Evolutionary conservation across 2,888 invertebrate species (phyloP).

Genomic region (Nephrotoma flavescens): DNA sequence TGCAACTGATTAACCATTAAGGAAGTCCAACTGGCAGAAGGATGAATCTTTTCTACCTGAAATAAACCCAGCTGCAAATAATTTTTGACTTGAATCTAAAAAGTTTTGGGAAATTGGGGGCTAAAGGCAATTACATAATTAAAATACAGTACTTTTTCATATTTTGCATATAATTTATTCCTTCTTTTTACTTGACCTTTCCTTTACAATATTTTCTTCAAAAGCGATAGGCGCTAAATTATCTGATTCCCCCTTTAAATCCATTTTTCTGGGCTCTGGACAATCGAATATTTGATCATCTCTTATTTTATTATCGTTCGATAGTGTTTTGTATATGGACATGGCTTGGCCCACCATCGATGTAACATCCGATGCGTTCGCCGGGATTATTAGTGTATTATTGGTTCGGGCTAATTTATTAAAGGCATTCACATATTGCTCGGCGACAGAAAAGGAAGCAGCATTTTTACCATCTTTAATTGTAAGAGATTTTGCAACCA

Average conservation of each 20-base stretch:
- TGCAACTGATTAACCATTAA: no score
- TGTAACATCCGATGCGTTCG: slow-evolving; percentile 53
- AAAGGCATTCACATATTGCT: slow-evolving; percentile 92
- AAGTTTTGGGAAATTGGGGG: no score
- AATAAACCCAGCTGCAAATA: no score
- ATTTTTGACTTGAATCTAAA: no score
- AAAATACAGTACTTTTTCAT: background rate
- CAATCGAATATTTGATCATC: background rate
- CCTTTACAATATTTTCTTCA: background rate
- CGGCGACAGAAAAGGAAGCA: slow-evolving; percentile 82
- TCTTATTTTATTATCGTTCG: slow-evolving; percentile 11
- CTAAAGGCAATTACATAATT: background rate
- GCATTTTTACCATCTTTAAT: slow-evolving; percentile 69
- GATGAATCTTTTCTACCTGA: no score
- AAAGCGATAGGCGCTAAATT: background rate
- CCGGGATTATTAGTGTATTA: slow-evolving; percentile 89
- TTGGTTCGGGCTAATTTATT: slow-evolving; percentile 81
- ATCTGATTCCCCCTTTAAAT: background rate
- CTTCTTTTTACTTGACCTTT: background rate
- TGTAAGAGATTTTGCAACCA: slow-evolving; percentile 51
- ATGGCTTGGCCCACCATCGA: slow-evolving; percentile 28
- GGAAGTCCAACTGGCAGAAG: no score
- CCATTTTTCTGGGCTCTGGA: background rate
- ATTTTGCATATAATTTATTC: background rate
- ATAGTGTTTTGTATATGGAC: slow-evolving; percentile 26